phyloP scores from a whole-genome alignment of 1,140 invertebrate species.

The Lordiphosa stackelbergi region DNA sequence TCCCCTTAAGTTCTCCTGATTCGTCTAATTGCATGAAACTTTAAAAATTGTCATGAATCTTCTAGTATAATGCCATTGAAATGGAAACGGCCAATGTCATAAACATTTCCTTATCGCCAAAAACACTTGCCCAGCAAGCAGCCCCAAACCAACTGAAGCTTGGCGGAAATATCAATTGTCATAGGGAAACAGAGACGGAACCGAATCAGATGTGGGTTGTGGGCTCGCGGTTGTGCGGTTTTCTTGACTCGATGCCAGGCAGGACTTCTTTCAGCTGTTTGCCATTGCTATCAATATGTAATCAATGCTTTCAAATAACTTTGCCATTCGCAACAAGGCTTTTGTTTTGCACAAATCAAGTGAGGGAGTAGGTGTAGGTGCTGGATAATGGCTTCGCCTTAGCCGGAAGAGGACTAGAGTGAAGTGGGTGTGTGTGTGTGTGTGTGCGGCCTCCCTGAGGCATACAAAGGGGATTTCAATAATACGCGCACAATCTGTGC shows the following conservation, averaged over 20 bases:
- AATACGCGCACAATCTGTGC: constrained; percentile 67
- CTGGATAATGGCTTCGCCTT: constrained; percentile 37
- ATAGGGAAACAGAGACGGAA: constrained; percentile 3
- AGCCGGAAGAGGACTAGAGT: constrained; percentile 14
- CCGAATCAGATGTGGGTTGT: constrained; percentile 5
- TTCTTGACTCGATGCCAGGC: constrained; percentile 19
- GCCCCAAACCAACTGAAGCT: constrained; percentile 20
- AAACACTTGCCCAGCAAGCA: constrained; percentile 3
- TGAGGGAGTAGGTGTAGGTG: constrained; percentile 23
- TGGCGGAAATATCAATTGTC: constrained; percentile 59
- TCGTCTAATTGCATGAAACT: too few relatives aligned
- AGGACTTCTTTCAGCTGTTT: constrained; percentile 10
- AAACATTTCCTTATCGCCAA: constrained; percentile 49
- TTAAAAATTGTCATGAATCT: too few relatives aligned
- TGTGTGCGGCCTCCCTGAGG: constrained; percentile 34
- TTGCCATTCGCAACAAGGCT: constrained; percentile 64
- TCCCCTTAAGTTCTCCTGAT: too few relatives aligned
- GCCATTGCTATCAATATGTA: constrained; percentile 52
- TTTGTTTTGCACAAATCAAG: constrained; percentile 63
- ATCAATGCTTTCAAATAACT: constrained; percentile 71
- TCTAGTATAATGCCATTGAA: constrained; percentile 2
- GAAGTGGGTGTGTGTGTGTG: constrained; percentile 10
- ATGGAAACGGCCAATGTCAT: constrained; percentile 12
- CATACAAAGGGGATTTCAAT: constrained; percentile 69
- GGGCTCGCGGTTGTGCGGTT: constrained; percentile 23